These are phyloP conservation scores for Lagopus leucura DNA, from an alignment of 2,113 vertebrate genomes.

Conservation along the genomic window DNA sequence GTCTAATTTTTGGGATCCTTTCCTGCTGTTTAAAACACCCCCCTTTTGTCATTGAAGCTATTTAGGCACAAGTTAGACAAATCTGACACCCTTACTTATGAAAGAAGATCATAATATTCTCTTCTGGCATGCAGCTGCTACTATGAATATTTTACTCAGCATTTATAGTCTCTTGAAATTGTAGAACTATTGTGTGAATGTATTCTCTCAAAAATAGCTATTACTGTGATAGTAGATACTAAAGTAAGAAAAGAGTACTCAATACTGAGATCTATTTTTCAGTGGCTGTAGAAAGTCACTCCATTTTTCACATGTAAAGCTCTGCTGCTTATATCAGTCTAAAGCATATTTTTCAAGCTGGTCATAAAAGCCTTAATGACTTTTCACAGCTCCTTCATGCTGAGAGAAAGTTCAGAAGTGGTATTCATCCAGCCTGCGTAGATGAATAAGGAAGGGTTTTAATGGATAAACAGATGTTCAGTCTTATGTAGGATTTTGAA, in stretches of 20 bases:
- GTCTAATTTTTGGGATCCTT: not conserved
- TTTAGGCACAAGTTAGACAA: not conserved
- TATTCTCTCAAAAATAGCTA: not conserved
- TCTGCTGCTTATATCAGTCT: not conserved
- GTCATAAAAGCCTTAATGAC: not conserved
- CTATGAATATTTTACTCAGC: not conserved
- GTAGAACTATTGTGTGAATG: not conserved
- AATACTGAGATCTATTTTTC: not conserved
- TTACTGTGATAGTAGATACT: not conserved
- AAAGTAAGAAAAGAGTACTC: not conserved
- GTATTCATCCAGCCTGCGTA: not conserved
- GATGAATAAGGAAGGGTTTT: not conserved
- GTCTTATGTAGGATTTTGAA: not conserved
- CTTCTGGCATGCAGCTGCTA: not conserved
- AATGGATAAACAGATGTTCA: constrained; percentile 2
- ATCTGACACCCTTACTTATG: constrained; percentile 13
- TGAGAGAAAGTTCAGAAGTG: constrained; percentile 24
- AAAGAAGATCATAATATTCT: not conserved
- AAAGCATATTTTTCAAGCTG: not conserved
- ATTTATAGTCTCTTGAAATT: not conserved
- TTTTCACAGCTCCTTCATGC: not conserved
- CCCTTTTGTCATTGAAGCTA: constrained; percentile 17
- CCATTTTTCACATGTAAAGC: rapidly evolving
- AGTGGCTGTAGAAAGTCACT: not conserved
- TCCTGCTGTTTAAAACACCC: not conserved